Base-by-base conservation (phyloP, 2,113 vertebrate species). In the Antechinus flavipes region DNA sequence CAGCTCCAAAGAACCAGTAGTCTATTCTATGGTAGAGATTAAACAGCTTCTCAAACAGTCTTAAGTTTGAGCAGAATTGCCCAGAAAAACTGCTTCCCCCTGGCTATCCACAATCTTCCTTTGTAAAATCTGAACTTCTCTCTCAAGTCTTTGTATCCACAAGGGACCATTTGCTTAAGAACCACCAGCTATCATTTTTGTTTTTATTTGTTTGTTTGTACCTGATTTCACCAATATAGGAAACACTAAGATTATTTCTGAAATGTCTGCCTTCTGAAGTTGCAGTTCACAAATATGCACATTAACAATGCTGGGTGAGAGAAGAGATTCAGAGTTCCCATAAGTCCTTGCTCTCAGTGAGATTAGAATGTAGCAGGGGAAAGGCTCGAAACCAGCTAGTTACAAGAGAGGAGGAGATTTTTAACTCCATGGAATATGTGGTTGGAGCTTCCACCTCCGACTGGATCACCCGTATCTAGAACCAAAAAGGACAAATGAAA, bases 241-340 rank as follows among this genome's bases (percentile, higher is more conserved):
- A 96, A 95, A 76, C 12, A 26, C 89, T 89, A 61, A 93, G 42
- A 3, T 50, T n/a, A 53, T 47, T 26, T 53, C 96, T 95, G 54
- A 93, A 91, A 30, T 8, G 35, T 92, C 46, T 0, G 35, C 30
- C 91, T 96, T 46, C 47, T 93, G n/a, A n/a, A 25, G 12, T 56
- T 35, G 42, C n/a, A 42, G 8, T 84, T 84, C 68, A 84, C 68
- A 42, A 23, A 42, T 42, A 84, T 84, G 58, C 58, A 58, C 25
- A 68, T 3, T 35, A 14, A 68, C 58, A 61, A 61, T 61, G n/a
- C 68, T 42, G 42, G 16, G 35, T 23, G 19, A n/a, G 42, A 7
- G 68, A 5, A 84, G 35, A 42, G 68, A 84, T 84, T 84, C n/a
- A 42, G 22, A 84, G 7, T 8, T 84, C 22, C 22, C 14, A 27